phyloP scores from a whole-genome alignment of 2,888 invertebrate species.

The Polyommatus icarus region DNA sequence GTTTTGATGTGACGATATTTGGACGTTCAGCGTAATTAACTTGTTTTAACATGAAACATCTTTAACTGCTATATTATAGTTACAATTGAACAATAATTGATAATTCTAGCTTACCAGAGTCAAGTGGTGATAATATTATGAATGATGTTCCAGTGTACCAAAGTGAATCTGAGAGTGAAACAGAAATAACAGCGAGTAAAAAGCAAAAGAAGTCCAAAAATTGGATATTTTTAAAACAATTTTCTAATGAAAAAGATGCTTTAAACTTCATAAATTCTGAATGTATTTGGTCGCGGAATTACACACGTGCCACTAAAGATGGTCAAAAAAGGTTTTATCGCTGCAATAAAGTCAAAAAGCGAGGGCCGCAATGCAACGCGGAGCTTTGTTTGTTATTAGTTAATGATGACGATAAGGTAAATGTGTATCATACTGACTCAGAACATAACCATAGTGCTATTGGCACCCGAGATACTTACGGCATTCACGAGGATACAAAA shows the following conservation, averaged over 20 bases:
- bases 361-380: slow-evolving; percentile 12
- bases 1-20: no score
- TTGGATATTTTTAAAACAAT: slow-evolving; percentile 4
- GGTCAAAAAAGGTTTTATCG: slow-evolving; percentile 12
- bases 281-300: background rate
- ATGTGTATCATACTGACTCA: background rate
- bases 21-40: no score
- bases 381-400: slow-evolving; percentile 17
- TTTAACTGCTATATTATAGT: no score
- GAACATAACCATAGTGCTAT: slow-evolving; percentile 12
- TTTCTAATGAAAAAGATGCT: background rate
- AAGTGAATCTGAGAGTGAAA: slow-evolving; percentile 1
- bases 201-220: background rate
- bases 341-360: slow-evolving; percentile 9
- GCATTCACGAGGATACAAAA: slow-evolving; percentile 13
- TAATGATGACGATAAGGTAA: background rate
- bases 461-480: slow-evolving; percentile 4
- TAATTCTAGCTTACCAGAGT: no score
- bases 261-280: background rate
- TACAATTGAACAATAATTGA: no score
- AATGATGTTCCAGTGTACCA: no score
- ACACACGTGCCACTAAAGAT: background rate
- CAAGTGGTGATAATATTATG: no score
- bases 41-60: no score
- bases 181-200: background rate